Evolutionary conservation across 2,113 vertebrate species (phyloP).

Genomic region (Haliaeetus leucogaster): DNA sequence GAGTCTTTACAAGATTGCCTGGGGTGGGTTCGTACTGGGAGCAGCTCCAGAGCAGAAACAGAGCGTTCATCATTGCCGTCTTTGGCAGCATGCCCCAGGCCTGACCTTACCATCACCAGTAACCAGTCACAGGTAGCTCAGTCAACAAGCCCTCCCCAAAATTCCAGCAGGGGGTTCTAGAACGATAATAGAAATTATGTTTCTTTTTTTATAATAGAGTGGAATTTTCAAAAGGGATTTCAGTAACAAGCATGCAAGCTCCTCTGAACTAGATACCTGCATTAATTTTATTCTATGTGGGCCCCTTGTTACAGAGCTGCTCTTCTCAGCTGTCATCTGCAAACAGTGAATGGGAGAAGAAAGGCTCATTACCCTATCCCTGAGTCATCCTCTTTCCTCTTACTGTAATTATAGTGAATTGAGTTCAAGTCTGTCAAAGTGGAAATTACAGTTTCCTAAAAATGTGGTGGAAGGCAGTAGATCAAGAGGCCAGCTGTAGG

Average conservation of each 20-base stretch:
- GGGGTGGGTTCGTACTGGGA: neutral
- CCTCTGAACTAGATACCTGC: neutral
- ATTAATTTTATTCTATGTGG: neutral
- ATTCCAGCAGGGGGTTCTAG: neutral
- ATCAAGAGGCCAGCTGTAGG: neutral
- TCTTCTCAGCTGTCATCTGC: neutral
- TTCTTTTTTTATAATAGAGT: neutral
- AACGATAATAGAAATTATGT: neutral
- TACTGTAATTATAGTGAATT: neutral
- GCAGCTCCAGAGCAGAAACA: neutral
- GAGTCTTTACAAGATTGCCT: neutral
- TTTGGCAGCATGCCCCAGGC: neutral
- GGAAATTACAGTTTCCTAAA: conserved; percentile 22
- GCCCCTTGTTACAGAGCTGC: neutral
- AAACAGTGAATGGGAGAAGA: neutral
- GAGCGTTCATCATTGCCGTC: neutral
- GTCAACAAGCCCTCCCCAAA: neutral
- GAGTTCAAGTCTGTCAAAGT: neutral
- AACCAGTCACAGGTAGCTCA: neutral
- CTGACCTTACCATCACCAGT: neutral
- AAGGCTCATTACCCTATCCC: neutral
- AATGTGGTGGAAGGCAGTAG: neutral
- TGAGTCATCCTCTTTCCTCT: neutral
- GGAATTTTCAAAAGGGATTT: neutral
- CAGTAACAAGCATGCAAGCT: neutral